Conservation (phyloP, 2,113 vertebrate genomes). For the Sebastes fasciatus region DNA sequence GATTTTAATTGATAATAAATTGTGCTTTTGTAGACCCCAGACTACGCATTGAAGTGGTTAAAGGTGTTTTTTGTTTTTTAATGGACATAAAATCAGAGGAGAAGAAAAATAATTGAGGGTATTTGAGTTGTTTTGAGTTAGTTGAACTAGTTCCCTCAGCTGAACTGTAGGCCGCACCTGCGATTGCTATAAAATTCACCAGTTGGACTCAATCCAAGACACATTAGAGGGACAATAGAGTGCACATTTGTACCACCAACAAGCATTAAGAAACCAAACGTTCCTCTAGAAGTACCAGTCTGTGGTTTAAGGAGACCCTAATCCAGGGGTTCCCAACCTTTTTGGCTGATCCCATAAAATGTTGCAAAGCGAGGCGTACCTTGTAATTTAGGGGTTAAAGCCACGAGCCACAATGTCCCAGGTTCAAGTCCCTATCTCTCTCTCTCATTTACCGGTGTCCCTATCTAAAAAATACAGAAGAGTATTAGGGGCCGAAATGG, state of each 20-base stretch:
- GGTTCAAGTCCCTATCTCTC: background rate
- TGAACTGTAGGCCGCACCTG: slow-evolving; percentile 40
- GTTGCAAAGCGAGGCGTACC: background rate
- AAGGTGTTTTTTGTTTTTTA: slow-evolving; percentile 50
- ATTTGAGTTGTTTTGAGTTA: slow-evolving; percentile 44
- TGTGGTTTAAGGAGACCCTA: background rate
- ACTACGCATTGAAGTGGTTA: slow-evolving; percentile 54
- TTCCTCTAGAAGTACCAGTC: background rate
- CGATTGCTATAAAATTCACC: slow-evolving; percentile 13
- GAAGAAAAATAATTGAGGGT: slow-evolving; percentile 52
- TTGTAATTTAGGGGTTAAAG: background rate
- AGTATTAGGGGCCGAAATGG: background rate
- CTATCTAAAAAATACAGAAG: background rate
- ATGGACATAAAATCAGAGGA: slow-evolving; percentile 51
- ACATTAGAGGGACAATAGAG: slow-evolving; percentile 2
- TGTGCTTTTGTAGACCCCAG: slow-evolving; percentile 60
- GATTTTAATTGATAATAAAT: slow-evolving; percentile 76
- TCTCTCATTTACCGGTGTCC: background rate
- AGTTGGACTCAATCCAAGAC: slow-evolving; percentile 24
- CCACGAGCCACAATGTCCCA: background rate
- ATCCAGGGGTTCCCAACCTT: background rate
- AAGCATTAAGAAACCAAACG: background rate
- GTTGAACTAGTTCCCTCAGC: slow-evolving; percentile 51
- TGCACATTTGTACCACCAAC: slow-evolving; percentile 14
- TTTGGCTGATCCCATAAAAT: background rate